Percentiles rank a stretch among this genome's conserved stretches.
These are phyloP conservation scores for Selenia dentaria DNA, from an alignment of 2,888 invertebrate species.

Conservation along the genomic window DNA sequence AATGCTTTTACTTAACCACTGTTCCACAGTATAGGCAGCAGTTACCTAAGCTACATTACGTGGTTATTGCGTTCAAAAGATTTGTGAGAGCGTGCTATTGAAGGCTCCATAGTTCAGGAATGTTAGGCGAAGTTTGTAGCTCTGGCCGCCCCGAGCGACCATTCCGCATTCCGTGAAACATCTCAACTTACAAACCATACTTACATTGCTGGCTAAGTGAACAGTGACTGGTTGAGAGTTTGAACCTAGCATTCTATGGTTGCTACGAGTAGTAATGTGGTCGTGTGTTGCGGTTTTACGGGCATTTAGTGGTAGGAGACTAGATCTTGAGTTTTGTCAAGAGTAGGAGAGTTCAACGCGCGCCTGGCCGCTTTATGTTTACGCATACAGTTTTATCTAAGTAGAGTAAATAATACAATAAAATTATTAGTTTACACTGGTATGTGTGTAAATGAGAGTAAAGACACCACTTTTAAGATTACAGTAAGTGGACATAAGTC, in stretches of 20 bases:
- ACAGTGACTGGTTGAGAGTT: not conserved
- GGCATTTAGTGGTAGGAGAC: slow-evolving; percentile 25
- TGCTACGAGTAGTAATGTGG: not conserved
- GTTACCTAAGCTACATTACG: slow-evolving; percentile 1
- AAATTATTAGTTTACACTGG: slow-evolving; percentile 42
- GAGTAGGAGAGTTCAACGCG: slow-evolving; percentile 82
- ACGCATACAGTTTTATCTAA: slow-evolving; percentile 46
- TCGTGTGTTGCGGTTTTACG: slow-evolving; percentile 16
- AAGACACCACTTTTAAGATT: slow-evolving; percentile 20
- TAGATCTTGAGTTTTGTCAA: slow-evolving; percentile 61
- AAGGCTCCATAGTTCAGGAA: slow-evolving; percentile 40
- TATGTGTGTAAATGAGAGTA: slow-evolving; percentile 36
- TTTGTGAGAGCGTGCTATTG: slow-evolving; percentile 41
- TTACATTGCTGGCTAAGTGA: slow-evolving; percentile 29
- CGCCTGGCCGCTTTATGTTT: slow-evolving; percentile 42
- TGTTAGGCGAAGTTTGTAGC: slow-evolving; percentile 42
- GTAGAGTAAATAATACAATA: slow-evolving; percentile 44
- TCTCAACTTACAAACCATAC: slow-evolving; percentile 1
- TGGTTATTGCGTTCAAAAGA: slow-evolving; percentile 26
- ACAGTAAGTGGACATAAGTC: slow-evolving; percentile 6
- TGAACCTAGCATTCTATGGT: slow-evolving; percentile 25
- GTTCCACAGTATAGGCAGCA: not conserved
- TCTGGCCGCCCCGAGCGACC: slow-evolving; percentile 37
- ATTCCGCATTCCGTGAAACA: slow-evolving; percentile 10
- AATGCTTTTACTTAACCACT: slow-evolving; percentile 4